Evolutionary conservation across 2,113 vertebrate species (phyloP).

Genomic region (Glaucomys volans): DNA sequence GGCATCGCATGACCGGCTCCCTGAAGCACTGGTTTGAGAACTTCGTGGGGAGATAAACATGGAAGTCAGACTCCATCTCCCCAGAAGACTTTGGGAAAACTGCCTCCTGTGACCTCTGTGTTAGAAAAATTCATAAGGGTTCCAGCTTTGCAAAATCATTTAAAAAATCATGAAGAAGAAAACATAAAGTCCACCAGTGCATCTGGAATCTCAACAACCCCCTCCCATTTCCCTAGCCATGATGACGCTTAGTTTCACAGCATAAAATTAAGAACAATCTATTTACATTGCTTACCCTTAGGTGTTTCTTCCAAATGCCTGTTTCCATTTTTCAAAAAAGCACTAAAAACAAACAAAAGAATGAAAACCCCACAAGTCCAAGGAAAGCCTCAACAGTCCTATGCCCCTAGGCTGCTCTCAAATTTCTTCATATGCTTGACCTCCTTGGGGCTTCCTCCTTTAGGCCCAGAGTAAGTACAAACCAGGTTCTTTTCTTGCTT

Average conservation of each 20-base stretch:
- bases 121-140: neutral
- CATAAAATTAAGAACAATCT: neutral
- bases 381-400: neutral
- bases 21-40: neutral
- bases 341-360: neutral
- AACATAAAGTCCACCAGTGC: neutral
- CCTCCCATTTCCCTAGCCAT: neutral
- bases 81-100: neutral
- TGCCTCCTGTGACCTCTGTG: neutral
- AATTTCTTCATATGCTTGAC: neutral
- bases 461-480: neutral
- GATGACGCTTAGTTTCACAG: neutral
- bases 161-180: neutral
- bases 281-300: neutral
- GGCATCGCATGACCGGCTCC: neutral
- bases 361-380: neutral
- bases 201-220: neutral
- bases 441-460: neutral
- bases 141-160: slow-evolving; percentile 27
- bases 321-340: neutral
- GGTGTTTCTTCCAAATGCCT: slow-evolving; percentile 4
- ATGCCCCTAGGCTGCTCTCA: neutral
- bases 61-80: neutral
- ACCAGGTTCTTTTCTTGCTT: neutral
- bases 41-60: neutral